Evolutionary conservation across 92 coral and sea anemone species (phyloP), one percentile per base, ranked within the genome.

Genomic region (Anthopleura xanthogrammica): DNA sequence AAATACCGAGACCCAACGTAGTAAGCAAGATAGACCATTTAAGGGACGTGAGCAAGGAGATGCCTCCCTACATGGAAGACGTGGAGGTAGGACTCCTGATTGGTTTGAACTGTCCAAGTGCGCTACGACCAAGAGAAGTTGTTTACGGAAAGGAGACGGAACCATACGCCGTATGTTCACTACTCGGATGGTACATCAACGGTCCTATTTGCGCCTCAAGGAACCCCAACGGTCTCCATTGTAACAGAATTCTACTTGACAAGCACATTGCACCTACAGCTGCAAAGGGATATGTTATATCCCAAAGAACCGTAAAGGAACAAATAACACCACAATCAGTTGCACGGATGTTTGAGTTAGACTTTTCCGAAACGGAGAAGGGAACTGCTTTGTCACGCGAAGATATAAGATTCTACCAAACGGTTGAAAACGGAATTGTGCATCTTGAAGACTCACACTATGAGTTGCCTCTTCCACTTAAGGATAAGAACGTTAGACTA

Each of bases 381-480:
- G 83, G 86, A 74, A 78, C 48, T 1, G 89, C 88, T 46, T 7
- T 77, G 79, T 86, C 92, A 46, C 20, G 65, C 65, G 65, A 58
- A 58, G 65, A 58, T 16, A 19, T 12, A 58, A 58, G 65, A 75
- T 86, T 90, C 71, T 80, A 54, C 20, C 50, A 84, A 24, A 84
- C 73, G 41, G 88, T 90, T 56, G 87, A 87, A 55, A 77, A 54
- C 77, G 93, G 91, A 10, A 81, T 87, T n/a, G 60, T 84, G 14
- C 87, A 84, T 80, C 68, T 76, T 1, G 86, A 83, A 55, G 86
- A 90, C 84, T 71, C 73, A 77, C 93, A 87, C 60, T 84, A 90
- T 60, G 93, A 79, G 56, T 79, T 90, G 86, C 93, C 93, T 19
- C 88, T 87, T 54, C 92, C 85, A 24, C 86, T 89, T 41, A 85